Base-by-base conservation (phyloP, 2,888 invertebrate genomes). In the Catocala nupta region DNA sequence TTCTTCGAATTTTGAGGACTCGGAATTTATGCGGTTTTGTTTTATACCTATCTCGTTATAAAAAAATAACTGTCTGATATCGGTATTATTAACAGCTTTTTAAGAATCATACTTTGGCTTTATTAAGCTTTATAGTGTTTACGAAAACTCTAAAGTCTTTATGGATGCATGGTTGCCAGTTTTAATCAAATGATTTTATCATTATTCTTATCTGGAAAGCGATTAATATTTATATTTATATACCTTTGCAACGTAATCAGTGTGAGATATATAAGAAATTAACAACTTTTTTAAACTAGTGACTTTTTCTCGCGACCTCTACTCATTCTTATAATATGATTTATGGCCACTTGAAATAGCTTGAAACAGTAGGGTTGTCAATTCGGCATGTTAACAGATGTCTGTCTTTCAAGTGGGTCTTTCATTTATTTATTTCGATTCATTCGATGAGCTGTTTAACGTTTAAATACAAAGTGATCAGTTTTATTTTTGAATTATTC, bases 1-100 rank as follows among this genome's bases (percentile, higher is more conserved):
- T 90, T 88, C 87, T 82, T 80, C 80, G 87, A 87, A 89, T 82
- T 89, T 86, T 75, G 84, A 81, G 68, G 75, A 80, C 75, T 70
- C 71, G 70, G 73, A 72, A 77, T 78, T 73, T 72, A 73, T 77
- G 62, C 65, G 59, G 59, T 71, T 73, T 63, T 69, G 66, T 75
- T 74, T 73, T 63, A 65, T 76, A 71, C 65, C 70, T 79, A 74
- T 71, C 49, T 51, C n/a, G 34, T 48, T 68, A 63, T 59, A 57
- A 54, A 61, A 49, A 71, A 69, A 67, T 61, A 65, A 59, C 63
- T 59, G 62, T 11, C n/a, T 59, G 53, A 62, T 65, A 55, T 70
- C 62, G 53, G 49, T 70, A 63, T 73, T 67, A 63, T 75, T 75
- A 64, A 8, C 25, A 2, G 11, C 7, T 16, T 7, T 53, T 72